phyloP scores from a whole-genome alignment of 1,140 invertebrate genomes.

The Meloidogyne chitwoodi region DNA sequence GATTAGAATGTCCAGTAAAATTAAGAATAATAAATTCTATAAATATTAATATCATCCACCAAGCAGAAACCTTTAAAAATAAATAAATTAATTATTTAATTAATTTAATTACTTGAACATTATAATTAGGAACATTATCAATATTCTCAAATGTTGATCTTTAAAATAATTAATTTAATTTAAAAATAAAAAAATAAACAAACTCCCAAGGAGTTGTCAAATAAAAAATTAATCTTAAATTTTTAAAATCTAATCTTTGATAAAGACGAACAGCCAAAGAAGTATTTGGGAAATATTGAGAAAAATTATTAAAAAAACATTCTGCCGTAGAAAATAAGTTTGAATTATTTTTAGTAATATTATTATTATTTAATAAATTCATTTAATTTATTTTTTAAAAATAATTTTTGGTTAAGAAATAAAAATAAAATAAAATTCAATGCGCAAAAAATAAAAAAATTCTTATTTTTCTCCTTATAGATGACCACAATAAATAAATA shows the following conservation, averaged over 20 bases:
- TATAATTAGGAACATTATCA: slow-evolving; percentile 58
- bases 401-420: background rate
- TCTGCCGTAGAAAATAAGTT: background rate
- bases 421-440: background rate
- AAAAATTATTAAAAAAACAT: slow-evolving; percentile 24
- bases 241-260: slow-evolving; percentile 50
- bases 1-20: slow-evolving; percentile 48
- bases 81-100: background rate
- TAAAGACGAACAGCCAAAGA: slow-evolving; percentile 50
- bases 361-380: background rate
- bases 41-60: slow-evolving; percentile 56
- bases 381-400: background rate
- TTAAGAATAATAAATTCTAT: slow-evolving; percentile 53
- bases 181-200: slow-evolving; percentile 8
- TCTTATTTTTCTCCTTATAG: too few species aligned
- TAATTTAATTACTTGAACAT: slow-evolving; percentile 45
- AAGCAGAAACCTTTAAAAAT: slow-evolving; percentile 47
- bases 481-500: background rate
- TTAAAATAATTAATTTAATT: slow-evolving; percentile 49
- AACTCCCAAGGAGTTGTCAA: background rate
- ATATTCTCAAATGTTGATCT: slow-evolving; percentile 38
- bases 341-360: background rate
- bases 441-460: background rate
- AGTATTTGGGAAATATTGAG: slow-evolving; percentile 55
- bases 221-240: slow-evolving; percentile 47